Evolutionary conservation across 2,797 vertebrate species (phyloP).

Genomic region (Glyptemys insculpta): DNA sequence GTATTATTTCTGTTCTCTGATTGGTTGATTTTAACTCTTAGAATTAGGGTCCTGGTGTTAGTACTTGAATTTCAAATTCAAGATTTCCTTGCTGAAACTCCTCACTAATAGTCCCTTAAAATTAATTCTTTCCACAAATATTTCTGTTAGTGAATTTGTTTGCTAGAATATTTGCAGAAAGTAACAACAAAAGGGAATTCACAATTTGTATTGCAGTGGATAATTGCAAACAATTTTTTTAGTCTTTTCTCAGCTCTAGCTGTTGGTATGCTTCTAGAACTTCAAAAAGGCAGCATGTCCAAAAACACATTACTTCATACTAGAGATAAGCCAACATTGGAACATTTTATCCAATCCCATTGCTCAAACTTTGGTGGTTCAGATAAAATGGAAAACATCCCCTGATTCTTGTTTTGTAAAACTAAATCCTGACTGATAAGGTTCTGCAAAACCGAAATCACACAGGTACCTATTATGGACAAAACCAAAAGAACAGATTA

Average conservation of each 20-base stretch:
- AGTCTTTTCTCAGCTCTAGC: background rate
- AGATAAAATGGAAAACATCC: background rate
- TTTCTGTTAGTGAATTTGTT: background rate
- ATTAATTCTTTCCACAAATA: background rate
- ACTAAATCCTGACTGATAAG: background rate
- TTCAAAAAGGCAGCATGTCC: background rate
- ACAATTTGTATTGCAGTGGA: background rate
- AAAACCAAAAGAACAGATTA: background rate
- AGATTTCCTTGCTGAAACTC: fast-evolving
- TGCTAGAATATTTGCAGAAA: background rate
- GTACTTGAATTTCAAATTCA: background rate
- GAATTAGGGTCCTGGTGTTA: background rate
- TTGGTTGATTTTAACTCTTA: background rate
- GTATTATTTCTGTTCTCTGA: background rate
- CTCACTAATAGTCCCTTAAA: background rate
- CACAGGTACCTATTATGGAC: background rate
- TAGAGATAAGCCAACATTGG: background rate
- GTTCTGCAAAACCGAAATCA: background rate
- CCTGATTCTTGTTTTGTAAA: background rate
- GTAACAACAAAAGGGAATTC: background rate
- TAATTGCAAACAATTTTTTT: background rate
- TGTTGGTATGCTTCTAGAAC: background rate
- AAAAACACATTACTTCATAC: background rate
- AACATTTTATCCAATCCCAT: background rate
- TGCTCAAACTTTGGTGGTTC: background rate